Conservation (phyloP, 2,888 invertebrate genomes). For the Drosophila antonietae region DNA sequence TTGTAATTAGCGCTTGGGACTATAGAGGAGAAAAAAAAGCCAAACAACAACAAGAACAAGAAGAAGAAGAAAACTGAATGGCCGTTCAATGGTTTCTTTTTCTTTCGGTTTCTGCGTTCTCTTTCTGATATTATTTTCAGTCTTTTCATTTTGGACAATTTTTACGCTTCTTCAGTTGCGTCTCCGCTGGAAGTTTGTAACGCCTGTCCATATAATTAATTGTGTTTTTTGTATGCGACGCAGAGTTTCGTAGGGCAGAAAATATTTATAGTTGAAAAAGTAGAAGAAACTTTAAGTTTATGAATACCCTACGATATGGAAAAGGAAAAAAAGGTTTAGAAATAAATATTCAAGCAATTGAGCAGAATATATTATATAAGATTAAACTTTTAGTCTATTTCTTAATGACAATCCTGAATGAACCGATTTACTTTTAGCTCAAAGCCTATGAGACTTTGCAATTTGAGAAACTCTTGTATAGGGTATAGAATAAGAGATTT, state of each 20-base stretch:
- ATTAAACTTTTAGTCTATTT: too few species aligned
- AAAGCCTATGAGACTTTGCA: too few species aligned
- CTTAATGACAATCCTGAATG: too few species aligned
- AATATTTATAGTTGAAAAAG: conserved; percentile 19
- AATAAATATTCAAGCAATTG: too few species aligned
- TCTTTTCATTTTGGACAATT: conserved; percentile 20
- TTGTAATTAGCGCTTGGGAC: conserved; percentile 63
- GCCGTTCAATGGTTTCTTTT: conserved; percentile 51
- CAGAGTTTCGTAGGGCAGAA: conserved; percentile 18
- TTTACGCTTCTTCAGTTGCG: conserved; percentile 60
- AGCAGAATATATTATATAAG: too few species aligned
- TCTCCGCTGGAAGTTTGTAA: conserved; percentile 44
- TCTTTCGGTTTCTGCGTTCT: conserved; percentile 5
- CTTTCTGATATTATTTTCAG: conserved; percentile 10
- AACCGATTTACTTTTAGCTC: too few species aligned
- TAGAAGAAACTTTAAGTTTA: background rate
- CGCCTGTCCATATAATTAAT: conserved; percentile 69
- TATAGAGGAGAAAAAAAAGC: background rate
- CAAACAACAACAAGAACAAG: conserved; percentile 7
- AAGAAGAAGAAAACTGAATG: conserved; percentile 23
- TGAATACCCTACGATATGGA: background rate
- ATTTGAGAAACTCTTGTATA: background rate
- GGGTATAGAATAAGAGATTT: background rate
- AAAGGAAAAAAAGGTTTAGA: background rate
- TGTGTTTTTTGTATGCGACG: conserved; percentile 44